These are phyloP conservation scores for Eilema sororculum DNA, from an alignment of 2,888 invertebrate species.

Conservation along the genomic window DNA sequence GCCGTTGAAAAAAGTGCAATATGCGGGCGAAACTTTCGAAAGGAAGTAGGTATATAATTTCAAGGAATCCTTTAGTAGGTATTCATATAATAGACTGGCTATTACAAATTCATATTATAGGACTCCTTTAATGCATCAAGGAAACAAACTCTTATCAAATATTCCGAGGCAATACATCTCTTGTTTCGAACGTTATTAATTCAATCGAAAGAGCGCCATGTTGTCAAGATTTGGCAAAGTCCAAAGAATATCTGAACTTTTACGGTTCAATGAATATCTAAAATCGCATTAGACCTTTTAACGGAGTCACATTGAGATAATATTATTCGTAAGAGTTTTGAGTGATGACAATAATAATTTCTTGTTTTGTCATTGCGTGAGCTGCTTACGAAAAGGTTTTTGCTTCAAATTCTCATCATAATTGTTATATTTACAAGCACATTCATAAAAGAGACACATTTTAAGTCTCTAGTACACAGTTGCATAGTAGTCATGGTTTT, in stretches of 20 bases:
- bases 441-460: background rate
- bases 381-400: background rate
- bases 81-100: no score
- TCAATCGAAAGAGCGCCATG: conserved; percentile 21
- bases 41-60: no score
- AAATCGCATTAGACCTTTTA: conserved; percentile 43
- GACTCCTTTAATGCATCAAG: background rate
- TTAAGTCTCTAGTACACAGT: background rate
- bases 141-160: background rate
- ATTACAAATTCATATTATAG: background rate
- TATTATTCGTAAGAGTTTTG: conserved; percentile 34
- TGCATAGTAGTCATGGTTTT: background rate
- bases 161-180: background rate
- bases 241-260: conserved; percentile 40
- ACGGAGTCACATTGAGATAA: conserved; percentile 38
- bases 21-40: background rate
- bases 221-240: conserved; percentile 35
- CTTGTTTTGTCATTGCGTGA: conserved; percentile 18
- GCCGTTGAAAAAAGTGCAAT: background rate
- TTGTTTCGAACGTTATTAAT: conserved; percentile 25
- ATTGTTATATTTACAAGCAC: background rate
- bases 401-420: background rate
- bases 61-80: no score
- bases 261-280: conserved; percentile 45
- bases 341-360: conserved; percentile 33